Evolutionary conservation across 2,113 vertebrate species (phyloP), one percentile per base, ranked within the genome.

Genomic region (Ursus arctos): DNA sequence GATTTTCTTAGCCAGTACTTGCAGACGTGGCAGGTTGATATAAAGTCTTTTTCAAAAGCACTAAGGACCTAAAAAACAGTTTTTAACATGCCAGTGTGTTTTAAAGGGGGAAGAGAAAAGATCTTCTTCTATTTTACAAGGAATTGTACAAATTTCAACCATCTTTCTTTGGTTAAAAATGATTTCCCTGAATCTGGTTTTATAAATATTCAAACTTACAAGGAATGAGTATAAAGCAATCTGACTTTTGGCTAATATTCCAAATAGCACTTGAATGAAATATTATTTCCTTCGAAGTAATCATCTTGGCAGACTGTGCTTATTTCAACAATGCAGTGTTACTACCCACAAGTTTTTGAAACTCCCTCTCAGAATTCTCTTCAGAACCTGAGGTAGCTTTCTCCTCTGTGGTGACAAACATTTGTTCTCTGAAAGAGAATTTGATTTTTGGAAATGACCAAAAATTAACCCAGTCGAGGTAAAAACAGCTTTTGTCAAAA

Each of bases 111-210:
- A 92, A 61, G 16, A 43, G 40, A 55, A 96, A 97, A n/a, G 14
- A 76, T 51, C 43, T 36, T 65, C 72, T 85, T 95, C 91, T 88
- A 22, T 95, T 36, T 80, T 57, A 90, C 69, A 90, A 85, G 12
- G 8, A 92, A 80, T 22, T 57, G 7, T 61, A 89, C 36, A 94
- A 63, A 96, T 72, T 74, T 93, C 82, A 93, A 80, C 28, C 79
- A 26, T 33, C 33, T 83, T 95, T 28, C 40, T 92, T 87, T 91
- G 28, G 36, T 51, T 79, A 87, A 95, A 94, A 94, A 65, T 90
- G 24, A 63, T 12, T 88, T 69, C 86, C 19, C 57, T 36, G 40
- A 88, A 63, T 87, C 80, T 63, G 5, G 8, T 61, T 81, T 53
- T 76, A 67, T 31, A 88, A 59, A 49, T 71, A 57, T 55, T 84